A percentile compares a stretch with the other conserved stretches of the same genome.
phyloP scores from a whole-genome alignment of 2,888 invertebrate genomes.

The Orthonevra nobilis region DNA sequence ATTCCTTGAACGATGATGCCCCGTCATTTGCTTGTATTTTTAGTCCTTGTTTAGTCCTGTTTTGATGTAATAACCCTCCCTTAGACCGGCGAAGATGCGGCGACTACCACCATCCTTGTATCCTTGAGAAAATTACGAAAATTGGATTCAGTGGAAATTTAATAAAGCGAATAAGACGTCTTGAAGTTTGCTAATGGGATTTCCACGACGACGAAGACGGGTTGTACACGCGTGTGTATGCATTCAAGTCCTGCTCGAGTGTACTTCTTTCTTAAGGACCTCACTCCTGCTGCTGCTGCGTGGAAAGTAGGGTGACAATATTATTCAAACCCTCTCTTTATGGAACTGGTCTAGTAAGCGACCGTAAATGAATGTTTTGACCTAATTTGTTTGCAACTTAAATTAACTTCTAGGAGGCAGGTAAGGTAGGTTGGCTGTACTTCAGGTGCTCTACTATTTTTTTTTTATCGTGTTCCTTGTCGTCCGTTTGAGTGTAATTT shows the following conservation, averaged over 20 bases:
- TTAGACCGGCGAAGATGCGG: neutral
- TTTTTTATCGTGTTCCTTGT: neutral
- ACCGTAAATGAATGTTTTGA: neutral
- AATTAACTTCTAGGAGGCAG: neutral
- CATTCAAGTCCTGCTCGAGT: too few relatives aligned
- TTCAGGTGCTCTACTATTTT: neutral
- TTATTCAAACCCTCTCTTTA: too few relatives aligned
- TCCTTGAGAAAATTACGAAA: neutral
- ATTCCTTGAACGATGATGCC: neutral
- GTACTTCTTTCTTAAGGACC: too few relatives aligned
- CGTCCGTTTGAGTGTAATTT: neutral
- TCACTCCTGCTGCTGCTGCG: too few relatives aligned
- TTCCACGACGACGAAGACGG: too few relatives aligned
- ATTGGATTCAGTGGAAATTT: neutral
- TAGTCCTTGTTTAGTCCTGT: too few relatives aligned
- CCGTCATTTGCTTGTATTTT: neutral
- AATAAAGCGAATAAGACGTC: neutral
- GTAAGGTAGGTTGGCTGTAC: too few relatives aligned
- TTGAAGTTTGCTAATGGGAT: neutral
- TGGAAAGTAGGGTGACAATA: too few relatives aligned
- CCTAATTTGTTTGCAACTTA: neutral
- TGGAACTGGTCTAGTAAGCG: neutral
- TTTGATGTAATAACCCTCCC: neutral
- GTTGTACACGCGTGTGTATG: neutral
- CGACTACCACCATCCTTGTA: neutral